Conservation (phyloP, 92 coral and sea anemone genomes). For the Palythoa grandis region DNA sequence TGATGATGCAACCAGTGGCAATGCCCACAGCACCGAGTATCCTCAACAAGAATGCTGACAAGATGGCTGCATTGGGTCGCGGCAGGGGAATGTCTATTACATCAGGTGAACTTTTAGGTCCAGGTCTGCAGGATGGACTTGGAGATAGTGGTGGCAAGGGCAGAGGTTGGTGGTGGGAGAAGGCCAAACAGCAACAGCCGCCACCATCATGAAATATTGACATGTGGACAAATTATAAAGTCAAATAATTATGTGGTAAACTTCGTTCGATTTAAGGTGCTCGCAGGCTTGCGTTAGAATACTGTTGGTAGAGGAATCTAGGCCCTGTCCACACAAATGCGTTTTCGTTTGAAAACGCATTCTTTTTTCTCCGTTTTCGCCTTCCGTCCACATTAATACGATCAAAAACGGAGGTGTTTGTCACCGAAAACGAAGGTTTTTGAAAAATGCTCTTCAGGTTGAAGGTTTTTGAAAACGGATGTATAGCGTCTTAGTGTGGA, state of each 20-base stretch:
- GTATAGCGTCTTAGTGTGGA: no score
- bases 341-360: no score
- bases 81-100: conserved; percentile 76
- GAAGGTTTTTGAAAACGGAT: no score
- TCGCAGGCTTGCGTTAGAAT: no score
- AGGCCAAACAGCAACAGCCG: conserved; percentile 70
- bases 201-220: conserved; percentile 8
- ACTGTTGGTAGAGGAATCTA: no score
- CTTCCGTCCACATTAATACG: no score
- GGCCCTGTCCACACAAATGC: no score
- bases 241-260: not conserved
- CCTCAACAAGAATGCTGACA: conserved; percentile 75
- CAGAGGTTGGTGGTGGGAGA: conserved; percentile 93
- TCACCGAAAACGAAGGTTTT: no score
- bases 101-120: conserved; percentile 45
- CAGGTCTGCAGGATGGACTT: conserved; percentile 49
- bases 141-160: conserved; percentile 62
- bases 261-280: no score
- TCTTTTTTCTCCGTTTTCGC: no score
- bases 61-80: conserved; percentile 74
- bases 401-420: no score
- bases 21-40: conserved; percentile 45
- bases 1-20: conserved; percentile 12
- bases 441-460: no score
- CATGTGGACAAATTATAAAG: not conserved